phyloP scores from a whole-genome alignment of 1,140 invertebrate genomes.

The Drosophila albomicans region DNA sequence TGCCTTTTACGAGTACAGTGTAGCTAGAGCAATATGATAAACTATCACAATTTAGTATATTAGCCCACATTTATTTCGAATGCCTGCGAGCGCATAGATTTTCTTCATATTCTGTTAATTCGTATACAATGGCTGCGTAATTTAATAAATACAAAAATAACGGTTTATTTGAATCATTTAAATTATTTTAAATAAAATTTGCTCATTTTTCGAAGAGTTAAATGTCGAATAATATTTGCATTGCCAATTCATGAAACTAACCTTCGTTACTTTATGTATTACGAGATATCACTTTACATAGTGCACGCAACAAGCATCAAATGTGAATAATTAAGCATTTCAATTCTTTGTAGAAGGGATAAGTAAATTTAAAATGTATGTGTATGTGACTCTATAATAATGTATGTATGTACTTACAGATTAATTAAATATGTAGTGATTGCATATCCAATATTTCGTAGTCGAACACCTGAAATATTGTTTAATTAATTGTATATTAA shows the following conservation, averaged over 20 bases:
- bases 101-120: not conserved
- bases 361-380: slow-evolving; percentile 59
- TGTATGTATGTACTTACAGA: no score
- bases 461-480: no score
- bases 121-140: not conserved
- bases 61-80: not conserved
- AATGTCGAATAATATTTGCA: slow-evolving; percentile 39
- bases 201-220: not conserved
- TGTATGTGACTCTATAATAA: no score
- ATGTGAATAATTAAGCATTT: slow-evolving; percentile 43
- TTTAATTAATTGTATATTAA: no score
- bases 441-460: no score
- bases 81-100: not conserved
- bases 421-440: no score
- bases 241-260: slow-evolving; percentile 17
- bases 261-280: not conserved
- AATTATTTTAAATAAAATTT: not conserved
- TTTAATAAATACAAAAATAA: not conserved
- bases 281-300: no score
- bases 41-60: not conserved
- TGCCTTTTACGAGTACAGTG: no score
- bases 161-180: not conserved
- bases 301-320: slow-evolving; percentile 16
- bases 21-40: not conserved
- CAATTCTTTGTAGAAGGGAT: no score